phyloP scores from a whole-genome alignment of 2,888 invertebrate species.

The Caradrina kadenii region DNA sequence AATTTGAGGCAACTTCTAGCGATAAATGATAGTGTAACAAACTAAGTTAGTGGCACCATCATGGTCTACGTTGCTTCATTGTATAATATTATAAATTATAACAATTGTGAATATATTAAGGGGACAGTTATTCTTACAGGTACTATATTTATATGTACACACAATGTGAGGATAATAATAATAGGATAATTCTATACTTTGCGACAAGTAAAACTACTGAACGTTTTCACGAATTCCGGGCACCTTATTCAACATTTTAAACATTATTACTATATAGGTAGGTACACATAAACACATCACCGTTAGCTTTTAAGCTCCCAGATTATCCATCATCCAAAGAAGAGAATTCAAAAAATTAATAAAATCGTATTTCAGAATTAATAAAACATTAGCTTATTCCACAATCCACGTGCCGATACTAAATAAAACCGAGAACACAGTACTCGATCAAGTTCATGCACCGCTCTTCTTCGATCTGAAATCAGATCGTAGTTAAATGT shows the following conservation, averaged over 20 bases:
- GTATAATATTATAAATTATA: slow-evolving; percentile 1
- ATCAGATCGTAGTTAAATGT: slow-evolving; percentile 52
- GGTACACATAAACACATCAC: too few relatives aligned
- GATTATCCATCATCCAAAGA: not conserved
- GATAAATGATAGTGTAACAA: slow-evolving; percentile 46
- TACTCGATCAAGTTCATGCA: slow-evolving; percentile 6
- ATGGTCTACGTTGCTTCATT: slow-evolving; percentile 10
- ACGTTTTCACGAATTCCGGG: slow-evolving; percentile 5
- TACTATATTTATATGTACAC: not conserved
- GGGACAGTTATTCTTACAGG: not conserved
- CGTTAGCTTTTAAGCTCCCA: not conserved
- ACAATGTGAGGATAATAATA: not conserved
- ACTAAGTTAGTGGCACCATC: slow-evolving; percentile 45
- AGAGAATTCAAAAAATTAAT: not conserved
- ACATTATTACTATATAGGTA: not conserved
- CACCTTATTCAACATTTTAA: not conserved
- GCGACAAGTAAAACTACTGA: not conserved
- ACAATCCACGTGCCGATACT: not conserved
- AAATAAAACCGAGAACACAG: not conserved
- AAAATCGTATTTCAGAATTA: not conserved
- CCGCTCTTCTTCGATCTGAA: slow-evolving; percentile 16
- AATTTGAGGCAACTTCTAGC: slow-evolving; percentile 51
- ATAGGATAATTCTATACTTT: not conserved
- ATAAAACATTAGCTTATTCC: not conserved
- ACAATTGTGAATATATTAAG: not conserved